Base-by-base conservation (phyloP, 2,113 vertebrate species). In the Cathartes aura region DNA sequence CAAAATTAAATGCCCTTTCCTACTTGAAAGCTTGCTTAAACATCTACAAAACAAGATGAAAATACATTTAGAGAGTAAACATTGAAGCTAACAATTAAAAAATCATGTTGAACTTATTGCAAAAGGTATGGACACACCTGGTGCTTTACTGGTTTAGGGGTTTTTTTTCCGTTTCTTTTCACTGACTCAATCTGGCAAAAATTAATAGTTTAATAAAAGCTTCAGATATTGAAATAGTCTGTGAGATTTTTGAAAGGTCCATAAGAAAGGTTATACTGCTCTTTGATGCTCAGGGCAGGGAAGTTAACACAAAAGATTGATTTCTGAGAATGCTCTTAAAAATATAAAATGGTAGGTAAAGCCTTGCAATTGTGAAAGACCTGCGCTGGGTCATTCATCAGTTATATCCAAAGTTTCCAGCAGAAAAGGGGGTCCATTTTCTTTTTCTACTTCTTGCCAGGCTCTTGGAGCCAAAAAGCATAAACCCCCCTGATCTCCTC, bases 1-100 rank as follows among this genome's bases (percentile, higher is more conserved):
- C 83, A 58, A 96, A 94, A 87, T 91, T 78, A 89, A 91, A 92
- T 15, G 2, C 17, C 22, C 38, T 78, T 71, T 92, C 14, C 29
- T 81, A 48, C 80, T 81, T 83, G 76, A 83, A 80, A 80, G 21
- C 42, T 86, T 87, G 43, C 73, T 82, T 59, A 42, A 87, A 66
- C 2, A 3, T 47, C 68, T 70, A 66, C 55, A 89, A 87, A 87
- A 62, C 3, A 45, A 53, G 58, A 59, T 8, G 26, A 71, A 95
- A 95, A 94, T 67, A 81, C 12, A n/a, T 62, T 74, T 55, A 70
- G 76, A 62, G 59, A 19, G 13, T 14, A 81, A 96, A 87, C 8
- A 67, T 1, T 18, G n/a, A n/a, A 40, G 70, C 27, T 50, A 59
- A 32, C 23, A 74, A 82, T 52, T 80, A 62, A 87, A 86, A 72